phyloP scores from a whole-genome alignment of 2,797 vertebrate genomes.

The Neosilurus hyrtlii region DNA sequence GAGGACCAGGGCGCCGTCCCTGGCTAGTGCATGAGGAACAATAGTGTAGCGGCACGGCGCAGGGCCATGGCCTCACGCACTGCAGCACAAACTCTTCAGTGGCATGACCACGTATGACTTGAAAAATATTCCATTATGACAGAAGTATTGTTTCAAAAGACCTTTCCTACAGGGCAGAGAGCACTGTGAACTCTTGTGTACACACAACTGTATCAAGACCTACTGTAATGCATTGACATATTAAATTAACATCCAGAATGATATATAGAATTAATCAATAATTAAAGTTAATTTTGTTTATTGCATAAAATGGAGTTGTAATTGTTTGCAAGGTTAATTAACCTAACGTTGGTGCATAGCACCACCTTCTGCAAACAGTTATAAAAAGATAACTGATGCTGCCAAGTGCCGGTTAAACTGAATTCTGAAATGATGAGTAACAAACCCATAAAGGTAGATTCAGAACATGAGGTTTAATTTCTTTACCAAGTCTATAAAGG shows the following conservation, averaged over 20 bases:
- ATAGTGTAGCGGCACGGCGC: slow-evolving; percentile 37
- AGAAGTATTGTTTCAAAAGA: slow-evolving; percentile 40
- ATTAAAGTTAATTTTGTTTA: background rate
- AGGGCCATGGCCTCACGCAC: slow-evolving; percentile 40
- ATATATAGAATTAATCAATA: background rate
- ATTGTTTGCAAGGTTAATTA: background rate
- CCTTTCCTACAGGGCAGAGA: slow-evolving; percentile 17
- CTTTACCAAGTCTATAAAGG: background rate
- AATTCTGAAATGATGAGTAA: background rate
- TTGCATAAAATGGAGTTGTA: background rate
- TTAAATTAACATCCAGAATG: background rate
- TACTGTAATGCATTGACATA: background rate
- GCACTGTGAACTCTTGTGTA: slow-evolving; percentile 12
- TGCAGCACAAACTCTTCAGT: slow-evolving; percentile 35
- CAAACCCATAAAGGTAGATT: background rate
- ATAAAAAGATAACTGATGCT: slow-evolving; percentile 32
- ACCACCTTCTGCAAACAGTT: slow-evolving; percentile 31
- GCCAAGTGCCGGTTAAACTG: background rate
- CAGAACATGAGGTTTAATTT: background rate
- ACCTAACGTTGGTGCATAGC: background rate
- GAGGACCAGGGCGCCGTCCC: slow-evolving; percentile 53
- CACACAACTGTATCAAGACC: background rate
- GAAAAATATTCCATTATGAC: slow-evolving; percentile 50
- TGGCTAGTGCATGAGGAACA: slow-evolving; percentile 49
- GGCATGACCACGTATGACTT: slow-evolving; percentile 18